Evolutionary conservation across 2,797 vertebrate species (phyloP).

Genomic region (Oophaga sylvatica): DNA sequence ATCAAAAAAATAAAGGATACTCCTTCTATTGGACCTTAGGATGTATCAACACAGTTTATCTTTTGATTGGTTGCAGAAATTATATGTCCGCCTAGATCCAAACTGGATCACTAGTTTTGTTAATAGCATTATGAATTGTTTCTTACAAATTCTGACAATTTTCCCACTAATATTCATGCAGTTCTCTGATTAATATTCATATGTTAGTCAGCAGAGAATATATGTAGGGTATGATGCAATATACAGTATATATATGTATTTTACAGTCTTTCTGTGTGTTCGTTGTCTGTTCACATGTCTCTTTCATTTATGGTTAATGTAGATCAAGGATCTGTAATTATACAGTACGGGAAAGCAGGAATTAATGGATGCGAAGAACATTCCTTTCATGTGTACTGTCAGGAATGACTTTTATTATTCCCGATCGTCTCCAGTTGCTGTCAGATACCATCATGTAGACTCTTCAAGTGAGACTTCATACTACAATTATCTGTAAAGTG

Average conservation of each 20-base stretch:
- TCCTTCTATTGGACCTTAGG: no score
- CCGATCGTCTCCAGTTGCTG: neutral
- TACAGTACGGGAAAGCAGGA: neutral
- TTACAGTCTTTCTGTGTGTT: neutral
- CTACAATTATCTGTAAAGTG: neutral
- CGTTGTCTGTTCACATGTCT: neutral
- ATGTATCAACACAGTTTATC: no score
- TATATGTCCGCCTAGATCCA: no score
- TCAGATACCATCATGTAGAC: constrained; percentile 11
- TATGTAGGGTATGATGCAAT: neutral
- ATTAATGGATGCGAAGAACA: neutral
- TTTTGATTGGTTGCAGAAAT: no score
- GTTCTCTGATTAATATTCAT: neutral
- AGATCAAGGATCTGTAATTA: neutral
- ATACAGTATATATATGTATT: no score
- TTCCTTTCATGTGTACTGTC: neutral
- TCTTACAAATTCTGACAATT: no score
- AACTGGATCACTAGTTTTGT: no score
- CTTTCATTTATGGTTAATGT: neutral
- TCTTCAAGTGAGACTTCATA: neutral
- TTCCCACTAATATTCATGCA: no score
- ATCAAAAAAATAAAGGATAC: no score
- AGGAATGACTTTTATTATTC: neutral
- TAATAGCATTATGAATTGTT: no score
- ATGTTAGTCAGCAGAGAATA: neutral